These are phyloP conservation scores for Neoaliturus tenellus DNA, from an alignment of 2,888 invertebrate species.

Conservation along the genomic window DNA sequence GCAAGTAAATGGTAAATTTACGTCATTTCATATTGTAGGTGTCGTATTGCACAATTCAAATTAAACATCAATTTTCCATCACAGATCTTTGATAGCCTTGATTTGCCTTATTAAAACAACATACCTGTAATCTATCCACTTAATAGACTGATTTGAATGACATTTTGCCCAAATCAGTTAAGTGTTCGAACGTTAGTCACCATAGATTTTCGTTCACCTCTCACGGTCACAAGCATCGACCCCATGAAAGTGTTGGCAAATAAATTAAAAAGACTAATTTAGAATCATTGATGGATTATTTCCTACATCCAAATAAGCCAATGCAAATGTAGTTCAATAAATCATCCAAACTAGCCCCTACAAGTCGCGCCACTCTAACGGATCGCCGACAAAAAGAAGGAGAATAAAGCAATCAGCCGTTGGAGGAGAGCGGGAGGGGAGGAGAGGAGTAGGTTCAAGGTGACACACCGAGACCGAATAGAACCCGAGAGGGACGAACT, in stretches of 20 bases:
- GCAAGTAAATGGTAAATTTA: too few species aligned
- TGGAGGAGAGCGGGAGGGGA: not conserved
- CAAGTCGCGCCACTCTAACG: constrained; percentile 12
- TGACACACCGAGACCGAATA: not conserved
- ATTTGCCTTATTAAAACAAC: too few species aligned
- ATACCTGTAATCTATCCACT: too few species aligned
- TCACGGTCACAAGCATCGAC: not conserved
- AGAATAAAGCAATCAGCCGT: constrained; percentile 29
- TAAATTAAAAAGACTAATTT: constrained; percentile 25
- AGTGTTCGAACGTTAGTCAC: too few species aligned
- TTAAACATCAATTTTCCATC: too few species aligned
- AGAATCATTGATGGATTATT: constrained; percentile 3
- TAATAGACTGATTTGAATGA: too few species aligned
- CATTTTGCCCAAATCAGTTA: too few species aligned
- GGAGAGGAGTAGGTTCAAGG: not conserved
- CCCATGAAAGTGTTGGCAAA: not conserved
- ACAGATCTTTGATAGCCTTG: too few species aligned
- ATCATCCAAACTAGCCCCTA: constrained; percentile 8
- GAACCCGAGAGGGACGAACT: not conserved
- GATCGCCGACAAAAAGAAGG: constrained; percentile 27
- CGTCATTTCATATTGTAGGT: too few species aligned
- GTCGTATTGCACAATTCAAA: too few species aligned
- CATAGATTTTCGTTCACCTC: too few species aligned
- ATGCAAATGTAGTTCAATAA: constrained; percentile 35
- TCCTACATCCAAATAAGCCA: constrained; percentile 33